Conservation (phyloP, 2,797 vertebrate genomes). For the Alcedo quadribrachys region DNA sequence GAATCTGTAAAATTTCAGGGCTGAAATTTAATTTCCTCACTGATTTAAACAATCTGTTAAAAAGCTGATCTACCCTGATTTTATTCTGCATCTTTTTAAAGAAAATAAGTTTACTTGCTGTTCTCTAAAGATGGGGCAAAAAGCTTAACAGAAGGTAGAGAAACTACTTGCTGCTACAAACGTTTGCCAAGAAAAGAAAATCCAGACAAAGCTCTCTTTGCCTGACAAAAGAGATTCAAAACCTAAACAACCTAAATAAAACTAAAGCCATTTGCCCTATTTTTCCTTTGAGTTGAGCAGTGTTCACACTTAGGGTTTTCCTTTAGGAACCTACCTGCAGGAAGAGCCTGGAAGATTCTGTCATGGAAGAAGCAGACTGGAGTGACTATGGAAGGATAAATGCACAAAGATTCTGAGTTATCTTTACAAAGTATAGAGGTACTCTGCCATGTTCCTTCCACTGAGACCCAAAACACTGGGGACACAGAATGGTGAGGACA, state of each 20-base stretch:
- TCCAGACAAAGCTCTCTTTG: neutral
- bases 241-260: neutral
- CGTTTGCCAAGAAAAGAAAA: neutral
- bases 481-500: neutral
- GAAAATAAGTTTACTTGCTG: neutral
- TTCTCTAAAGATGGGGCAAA: neutral
- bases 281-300: neutral
- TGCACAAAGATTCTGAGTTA: neutral
- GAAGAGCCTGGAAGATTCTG: neutral
- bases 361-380: neutral
- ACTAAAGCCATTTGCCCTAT: neutral
- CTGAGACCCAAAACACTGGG: neutral
- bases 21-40: neutral
- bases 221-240: neutral
- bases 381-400: neutral
- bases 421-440: neutral
- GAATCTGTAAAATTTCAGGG: neutral
- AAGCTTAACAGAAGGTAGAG: neutral
- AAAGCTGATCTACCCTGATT: neutral
- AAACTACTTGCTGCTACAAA: neutral
- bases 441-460: neutral
- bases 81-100: neutral
- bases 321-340: neutral
- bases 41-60: neutral
- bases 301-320: neutral